Evolutionary conservation across 1,140 invertebrate species (phyloP), one percentile per base, ranked within the genome.

Genomic region (Lanistes nyassanus): DNA sequence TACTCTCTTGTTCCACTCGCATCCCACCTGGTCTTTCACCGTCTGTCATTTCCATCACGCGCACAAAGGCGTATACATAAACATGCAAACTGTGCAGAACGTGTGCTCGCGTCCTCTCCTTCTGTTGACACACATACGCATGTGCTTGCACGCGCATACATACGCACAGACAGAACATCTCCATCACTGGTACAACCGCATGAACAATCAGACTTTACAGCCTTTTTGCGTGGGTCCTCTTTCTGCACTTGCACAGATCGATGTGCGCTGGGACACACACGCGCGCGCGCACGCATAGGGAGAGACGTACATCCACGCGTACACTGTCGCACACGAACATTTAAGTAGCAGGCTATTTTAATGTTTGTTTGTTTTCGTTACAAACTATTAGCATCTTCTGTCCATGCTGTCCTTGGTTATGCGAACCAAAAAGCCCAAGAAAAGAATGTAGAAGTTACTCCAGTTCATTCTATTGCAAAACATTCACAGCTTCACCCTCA

Each of bases 71-170:
- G 39, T 36, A 65, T 36, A 66, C 64, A 66, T 36, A 66, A 13
- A 66, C 64, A 66, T 36, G 39, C 64, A 34, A 29, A 34, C 64
- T 16, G 31, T 21, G 31, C 21, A 7, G 23, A 29, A 66, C 9
- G n/a, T 36, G 39, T 36, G 19, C 64, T 36, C 64, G 39, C 64
- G 39, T 36, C 16, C 64, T 36, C 64, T 16, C 64, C n/a, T n/a
- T n/a, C n/a, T n/a, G n/a, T n/a, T n/a, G n/a, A 66, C 64, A 66
- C 64, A 66, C 64, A 65, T 37, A 67, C 65, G 42, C 13, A 68
- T 37, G n/a, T 42, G 26, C 66, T 23, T 42, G 19, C 66, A 51
- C 21, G 42, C 66, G 13, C 37, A 26, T n/a, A 47, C 37, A 47
- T 23, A 47, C 37, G n/a, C 66, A 68, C 23, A 19, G 3, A 7